Evolutionary conservation across 2,888 invertebrate genomes (phyloP).

Genomic region (Alcis repandata): DNA sequence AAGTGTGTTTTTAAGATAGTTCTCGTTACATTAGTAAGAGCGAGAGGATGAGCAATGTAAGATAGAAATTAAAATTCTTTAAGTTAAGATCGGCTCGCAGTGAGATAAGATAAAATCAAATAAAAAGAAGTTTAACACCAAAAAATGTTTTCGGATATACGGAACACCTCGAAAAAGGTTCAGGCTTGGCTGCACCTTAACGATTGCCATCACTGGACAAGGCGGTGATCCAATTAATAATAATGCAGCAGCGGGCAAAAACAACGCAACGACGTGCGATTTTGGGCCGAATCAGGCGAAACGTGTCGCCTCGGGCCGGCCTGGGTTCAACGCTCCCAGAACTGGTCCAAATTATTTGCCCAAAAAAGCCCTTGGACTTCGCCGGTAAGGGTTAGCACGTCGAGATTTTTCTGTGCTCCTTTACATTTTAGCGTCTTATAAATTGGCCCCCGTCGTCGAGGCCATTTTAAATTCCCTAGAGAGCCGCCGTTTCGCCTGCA

Average conservation of each 20-base stretch:
- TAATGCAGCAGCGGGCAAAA: slow-evolving; percentile 73
- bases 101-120: neutral
- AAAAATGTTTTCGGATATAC: slow-evolving; percentile 39
- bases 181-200: slow-evolving; percentile 64
- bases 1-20: too few species aligned
- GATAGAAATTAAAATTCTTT: too few species aligned
- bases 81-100: neutral
- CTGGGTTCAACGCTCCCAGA: slow-evolving; percentile 65
- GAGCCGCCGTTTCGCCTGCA: slow-evolving; percentile 17
- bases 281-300: slow-evolving; percentile 79
- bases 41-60: too few species aligned
- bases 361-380: slow-evolving; percentile 74
- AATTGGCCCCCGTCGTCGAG: slow-evolving; percentile 33
- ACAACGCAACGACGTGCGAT: slow-evolving; percentile 80
- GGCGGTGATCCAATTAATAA: slow-evolving; percentile 84
- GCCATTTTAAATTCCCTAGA: slow-evolving; percentile 27
- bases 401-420: slow-evolving; percentile 57
- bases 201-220: slow-evolving; percentile 70
- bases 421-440: slow-evolving; percentile 56
- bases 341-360: slow-evolving; percentile 80
- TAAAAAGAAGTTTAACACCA: neutral
- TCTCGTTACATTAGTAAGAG: too few species aligned
- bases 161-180: slow-evolving; percentile 52
- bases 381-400: slow-evolving; percentile 53
- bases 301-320: slow-evolving; percentile 68